Base-by-base conservation (phyloP, 2,888 invertebrate genomes). In the Notodonta dromedarius region DNA sequence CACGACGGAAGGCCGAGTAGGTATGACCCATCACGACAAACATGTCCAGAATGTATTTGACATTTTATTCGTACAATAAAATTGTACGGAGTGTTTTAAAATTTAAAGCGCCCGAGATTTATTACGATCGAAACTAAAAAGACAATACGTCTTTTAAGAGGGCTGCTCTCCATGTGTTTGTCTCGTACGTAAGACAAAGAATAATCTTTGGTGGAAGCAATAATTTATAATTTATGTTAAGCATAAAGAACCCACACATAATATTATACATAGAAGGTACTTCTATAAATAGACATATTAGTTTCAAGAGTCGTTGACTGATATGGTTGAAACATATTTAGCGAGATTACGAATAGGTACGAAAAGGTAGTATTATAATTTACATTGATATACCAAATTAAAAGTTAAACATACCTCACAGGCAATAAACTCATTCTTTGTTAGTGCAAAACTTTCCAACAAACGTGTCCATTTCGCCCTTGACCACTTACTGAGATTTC, bases 161-260 rank as follows among this genome's bases (percentile, higher is more conserved):
- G 65, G 62, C 55, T 75, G 75, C 63, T 63, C 70, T 70, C 76
- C 76, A 75, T 63, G 72, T 75, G 74, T 75, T 70, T 72, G 74
- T 71, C 67, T 71, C 70, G 71, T 65, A 65, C 70, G 68, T 39
- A 55, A 39, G 40, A 55, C 40, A 12, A 52, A 52, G 13, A 32
- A 32, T 32, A 11, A 52, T 13, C 32, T 13, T 46, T 52, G 24
- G 32, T 52, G 52, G 32, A 52, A 32, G 65, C 53, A 65, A 70
- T 74, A 71, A 74, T 66, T 74, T 63, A 70, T 66, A 71, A 60
- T 59, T 67, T 73, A 66, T 65, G 61, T 56, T 63, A 57, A 12
- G 42, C 42, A 42, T 42, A 42, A 42, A 42, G 9, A 42, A 42
- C 9, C 4, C 42, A 4, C 42, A 12, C 11, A 42, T 42, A 42